phyloP scores from a whole-genome alignment of 2,113 vertebrate species.

The Amblyopsis rosae region DNA sequence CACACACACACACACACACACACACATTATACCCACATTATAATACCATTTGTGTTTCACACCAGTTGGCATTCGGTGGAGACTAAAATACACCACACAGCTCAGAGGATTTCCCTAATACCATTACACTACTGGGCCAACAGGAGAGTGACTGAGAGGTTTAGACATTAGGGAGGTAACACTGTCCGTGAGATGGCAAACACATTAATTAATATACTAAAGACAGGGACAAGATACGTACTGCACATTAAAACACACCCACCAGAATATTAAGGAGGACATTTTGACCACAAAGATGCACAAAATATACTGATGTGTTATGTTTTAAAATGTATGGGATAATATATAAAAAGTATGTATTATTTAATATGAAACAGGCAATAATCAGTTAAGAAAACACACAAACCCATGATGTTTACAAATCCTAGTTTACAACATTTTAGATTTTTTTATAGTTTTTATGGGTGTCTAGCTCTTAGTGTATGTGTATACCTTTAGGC shows the following conservation, averaged over 20 bases:
- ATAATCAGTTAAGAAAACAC: too few relatives aligned
- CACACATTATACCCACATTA: neutral
- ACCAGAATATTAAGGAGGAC: neutral
- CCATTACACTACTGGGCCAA: conserved; percentile 67
- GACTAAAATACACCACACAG: conserved; percentile 60
- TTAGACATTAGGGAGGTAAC: conserved; percentile 6
- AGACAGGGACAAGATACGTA: neutral
- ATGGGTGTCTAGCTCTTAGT: too few relatives aligned
- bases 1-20: too few relatives aligned
- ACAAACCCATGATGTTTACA: too few relatives aligned
- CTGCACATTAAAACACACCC: neutral
- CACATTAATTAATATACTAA: conserved; percentile 26
- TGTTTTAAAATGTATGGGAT: too few relatives aligned
- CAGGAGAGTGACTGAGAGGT: conserved; percentile 29
- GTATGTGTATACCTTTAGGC: too few relatives aligned
- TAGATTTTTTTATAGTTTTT: too few relatives aligned
- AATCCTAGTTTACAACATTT: too few relatives aligned
- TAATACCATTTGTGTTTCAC: neutral
- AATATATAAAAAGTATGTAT: too few relatives aligned
- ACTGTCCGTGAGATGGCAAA: conserved; percentile 29
- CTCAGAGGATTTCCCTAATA: conserved; percentile 73
- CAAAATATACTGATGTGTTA: too few relatives aligned
- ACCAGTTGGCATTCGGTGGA: conserved; percentile 11
- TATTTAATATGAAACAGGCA: too few relatives aligned
- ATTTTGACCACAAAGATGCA: too few relatives aligned